Percentiles rank a stretch among this genome's conserved stretches.
Evolutionary conservation across 2,797 vertebrate genomes (phyloP).

Genomic region (Alcedo atthis): DNA sequence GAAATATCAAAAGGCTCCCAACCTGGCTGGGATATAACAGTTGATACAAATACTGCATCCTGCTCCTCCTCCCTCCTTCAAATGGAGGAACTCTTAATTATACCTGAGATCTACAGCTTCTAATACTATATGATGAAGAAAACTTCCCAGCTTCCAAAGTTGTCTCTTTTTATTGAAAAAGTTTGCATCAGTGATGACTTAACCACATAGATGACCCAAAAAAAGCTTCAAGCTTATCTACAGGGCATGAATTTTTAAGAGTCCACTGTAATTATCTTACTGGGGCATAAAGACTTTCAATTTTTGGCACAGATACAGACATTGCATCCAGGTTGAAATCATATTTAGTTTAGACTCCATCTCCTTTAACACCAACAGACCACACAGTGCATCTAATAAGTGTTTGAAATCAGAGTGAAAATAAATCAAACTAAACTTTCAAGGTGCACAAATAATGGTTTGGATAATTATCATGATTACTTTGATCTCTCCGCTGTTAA

Average conservation of each 20-base stretch:
- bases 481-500: fast-evolving
- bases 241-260: neutral
- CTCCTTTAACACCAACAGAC: neutral
- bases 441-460: neutral
- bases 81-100: neutral
- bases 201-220: neutral
- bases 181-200: neutral
- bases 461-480: neutral
- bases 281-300: neutral
- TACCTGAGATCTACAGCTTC: neutral
- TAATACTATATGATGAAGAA: neutral
- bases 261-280: neutral
- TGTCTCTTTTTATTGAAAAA: neutral
- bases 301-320: neutral
- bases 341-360: neutral
- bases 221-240: neutral
- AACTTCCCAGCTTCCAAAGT: neutral
- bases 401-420: neutral
- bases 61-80: neutral
- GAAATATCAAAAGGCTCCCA: neutral
- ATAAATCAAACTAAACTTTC: neutral
- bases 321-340: neutral
- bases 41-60: neutral
- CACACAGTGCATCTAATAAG: neutral
- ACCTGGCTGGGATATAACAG: neutral